These are phyloP conservation scores for Drosophila subpulchrella DNA, from an alignment of 1,140 invertebrate species.

Conservation along the genomic window DNA sequence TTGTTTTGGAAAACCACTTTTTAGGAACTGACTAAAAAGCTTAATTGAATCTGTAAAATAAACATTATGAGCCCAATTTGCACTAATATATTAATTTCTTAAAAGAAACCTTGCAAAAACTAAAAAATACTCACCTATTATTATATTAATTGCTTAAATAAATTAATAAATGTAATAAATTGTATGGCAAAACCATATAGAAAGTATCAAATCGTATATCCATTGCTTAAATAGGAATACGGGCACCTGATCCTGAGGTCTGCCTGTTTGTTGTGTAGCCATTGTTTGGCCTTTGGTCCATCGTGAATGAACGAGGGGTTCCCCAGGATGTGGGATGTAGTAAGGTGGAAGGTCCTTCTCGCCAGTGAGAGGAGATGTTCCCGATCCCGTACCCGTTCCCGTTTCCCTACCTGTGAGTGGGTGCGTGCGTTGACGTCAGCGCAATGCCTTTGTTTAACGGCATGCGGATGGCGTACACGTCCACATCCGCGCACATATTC, in stretches of 20 bases:
- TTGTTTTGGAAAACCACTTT: not conserved
- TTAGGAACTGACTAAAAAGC: too few relatives aligned
- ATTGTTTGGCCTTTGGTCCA: not conserved
- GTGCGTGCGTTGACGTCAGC: constrained; percentile 16
- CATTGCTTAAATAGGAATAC: not conserved
- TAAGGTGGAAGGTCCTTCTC: not conserved
- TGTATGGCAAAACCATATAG: too few relatives aligned
- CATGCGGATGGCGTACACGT: constrained; percentile 22
- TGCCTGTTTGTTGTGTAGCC: not conserved
- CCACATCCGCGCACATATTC: constrained; percentile 9
- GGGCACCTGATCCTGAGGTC: too few relatives aligned
- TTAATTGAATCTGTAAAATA: too few relatives aligned
- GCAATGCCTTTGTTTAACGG: constrained; percentile 29
- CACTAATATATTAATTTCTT: too few relatives aligned
- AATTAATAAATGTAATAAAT: too few relatives aligned
- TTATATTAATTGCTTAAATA: too few relatives aligned
- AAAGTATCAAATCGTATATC: too few relatives aligned
- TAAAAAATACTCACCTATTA: too few relatives aligned
- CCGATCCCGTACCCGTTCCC: not conserved
- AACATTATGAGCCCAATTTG: too few relatives aligned
- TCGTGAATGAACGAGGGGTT: not conserved
- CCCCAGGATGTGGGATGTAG: too few relatives aligned
- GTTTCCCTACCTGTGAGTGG: not conserved
- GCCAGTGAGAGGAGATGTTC: not conserved
- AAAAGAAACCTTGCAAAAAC: too few relatives aligned